Evolutionary conservation across 2,113 vertebrate genomes (phyloP).

Genomic region (Pterophyllum scalare): DNA sequence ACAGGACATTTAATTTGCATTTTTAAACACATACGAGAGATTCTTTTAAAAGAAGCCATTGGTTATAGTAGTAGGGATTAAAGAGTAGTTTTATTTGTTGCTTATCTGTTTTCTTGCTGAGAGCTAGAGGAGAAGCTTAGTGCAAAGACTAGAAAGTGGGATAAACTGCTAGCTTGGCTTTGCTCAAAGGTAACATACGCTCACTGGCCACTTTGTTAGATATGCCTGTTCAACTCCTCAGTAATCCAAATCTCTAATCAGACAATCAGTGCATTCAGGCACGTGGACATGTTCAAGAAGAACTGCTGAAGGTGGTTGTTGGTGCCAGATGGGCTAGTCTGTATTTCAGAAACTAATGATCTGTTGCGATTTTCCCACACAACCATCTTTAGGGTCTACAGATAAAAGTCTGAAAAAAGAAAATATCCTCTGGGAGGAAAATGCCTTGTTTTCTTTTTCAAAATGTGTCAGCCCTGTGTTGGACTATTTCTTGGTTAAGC

Average conservation of each 20-base stretch:
- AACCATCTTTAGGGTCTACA: neutral
- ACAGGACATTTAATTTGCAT: slow-evolving; percentile 23
- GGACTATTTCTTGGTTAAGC: neutral
- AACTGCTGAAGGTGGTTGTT: too few relatives aligned
- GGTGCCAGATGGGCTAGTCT: too few relatives aligned
- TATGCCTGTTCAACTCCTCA: neutral
- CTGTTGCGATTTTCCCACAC: neutral
- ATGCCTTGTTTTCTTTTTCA: neutral
- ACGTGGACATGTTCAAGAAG: neutral
- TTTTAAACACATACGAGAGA: neutral
- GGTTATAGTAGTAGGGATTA: neutral
- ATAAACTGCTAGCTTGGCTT: neutral
- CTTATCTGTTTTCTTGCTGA: neutral
- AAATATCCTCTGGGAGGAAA: neutral
- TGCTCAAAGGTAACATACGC: neutral
- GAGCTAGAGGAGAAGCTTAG: neutral
- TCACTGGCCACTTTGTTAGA: neutral
- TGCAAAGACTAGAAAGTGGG: neutral
- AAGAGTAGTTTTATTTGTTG: neutral
- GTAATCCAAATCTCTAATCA: neutral
- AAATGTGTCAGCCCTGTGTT: neutral
- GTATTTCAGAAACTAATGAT: neutral
- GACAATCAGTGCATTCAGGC: neutral
- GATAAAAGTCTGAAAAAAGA: neutral
- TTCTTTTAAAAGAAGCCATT: neutral